Evolutionary conservation across 2,113 vertebrate species (phyloP).

Genomic region (Probosciger aterrimus): DNA sequence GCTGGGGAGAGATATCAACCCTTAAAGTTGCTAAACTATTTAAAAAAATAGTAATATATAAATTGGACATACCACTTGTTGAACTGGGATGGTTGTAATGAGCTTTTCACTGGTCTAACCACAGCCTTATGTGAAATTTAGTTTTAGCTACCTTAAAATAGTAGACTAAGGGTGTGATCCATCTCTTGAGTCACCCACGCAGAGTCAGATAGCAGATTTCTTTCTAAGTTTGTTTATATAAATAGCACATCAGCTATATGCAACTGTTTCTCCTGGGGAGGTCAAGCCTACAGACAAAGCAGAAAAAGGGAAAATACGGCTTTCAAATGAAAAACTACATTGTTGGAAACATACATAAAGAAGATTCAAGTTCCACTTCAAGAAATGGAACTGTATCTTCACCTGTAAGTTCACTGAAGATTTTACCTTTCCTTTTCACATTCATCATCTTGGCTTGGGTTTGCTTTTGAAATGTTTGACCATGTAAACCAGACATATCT

Average conservation of each 20-base stretch:
- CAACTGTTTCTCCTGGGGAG: not conserved
- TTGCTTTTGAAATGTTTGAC: not conserved
- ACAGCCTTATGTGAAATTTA: not conserved
- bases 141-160: not conserved
- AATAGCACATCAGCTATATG: not conserved
- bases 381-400: not conserved
- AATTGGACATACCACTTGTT: not conserved
- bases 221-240: not conserved
- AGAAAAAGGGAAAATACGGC: not conserved
- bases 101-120: not conserved
- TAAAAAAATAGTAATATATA: not conserved
- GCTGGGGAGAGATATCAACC: accelerated
- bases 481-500: not conserved
- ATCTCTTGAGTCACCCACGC: not conserved
- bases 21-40: not conserved
- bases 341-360: not conserved
- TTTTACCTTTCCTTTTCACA: not conserved
- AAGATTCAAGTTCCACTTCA: not conserved
- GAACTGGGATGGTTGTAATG: not conserved
- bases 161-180: not conserved
- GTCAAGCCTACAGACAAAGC: not conserved
- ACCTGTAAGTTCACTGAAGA: not conserved
- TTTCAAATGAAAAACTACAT: not conserved
- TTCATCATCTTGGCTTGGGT: not conserved
- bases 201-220: not conserved